phyloP scores from a whole-genome alignment of 1,140 invertebrate genomes.

The Macrotrachela quadricornifera region DNA sequence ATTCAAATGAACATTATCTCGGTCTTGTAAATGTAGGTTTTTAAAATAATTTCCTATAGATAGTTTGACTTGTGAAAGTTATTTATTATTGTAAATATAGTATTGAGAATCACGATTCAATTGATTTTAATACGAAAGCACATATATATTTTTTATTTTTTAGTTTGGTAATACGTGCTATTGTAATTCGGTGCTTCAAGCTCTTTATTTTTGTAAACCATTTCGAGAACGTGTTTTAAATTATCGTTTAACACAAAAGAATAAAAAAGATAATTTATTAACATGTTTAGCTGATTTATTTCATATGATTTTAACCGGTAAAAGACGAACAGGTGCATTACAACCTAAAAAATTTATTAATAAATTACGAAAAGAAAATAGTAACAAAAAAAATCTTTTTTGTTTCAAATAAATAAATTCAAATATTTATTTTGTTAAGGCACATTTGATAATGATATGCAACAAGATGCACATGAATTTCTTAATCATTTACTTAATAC shows the following conservation, averaged over 20 bases:
- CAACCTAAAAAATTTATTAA: constrained; percentile 99
- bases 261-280: constrained; percentile 80
- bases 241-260: too few species aligned
- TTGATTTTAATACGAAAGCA: too few species aligned
- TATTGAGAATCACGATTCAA: too few species aligned
- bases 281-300: constrained; percentile 94
- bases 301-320: constrained; percentile 93
- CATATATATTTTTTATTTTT: too few species aligned
- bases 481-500: constrained; percentile 90
- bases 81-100: too few species aligned
- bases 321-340: constrained; percentile 96
- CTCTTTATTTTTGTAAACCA: constrained; percentile 92
- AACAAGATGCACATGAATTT: constrained; percentile 99
- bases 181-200: constrained; percentile 96
- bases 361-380: constrained; percentile 89
- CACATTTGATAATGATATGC: constrained; percentile 98
- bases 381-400: constrained; percentile 30
- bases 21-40: too few species aligned
- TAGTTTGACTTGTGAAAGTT: too few species aligned
- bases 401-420: background rate
- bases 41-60: too few species aligned
- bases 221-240: constrained; percentile 50
- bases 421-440: constrained; percentile 41
- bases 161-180: constrained; percentile 99
- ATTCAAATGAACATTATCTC: too few species aligned